Evolutionary conservation across 2,113 vertebrate genomes (phyloP), one percentile per base, ranked within the genome.

Genomic region (Neogobius melanostomus): DNA sequence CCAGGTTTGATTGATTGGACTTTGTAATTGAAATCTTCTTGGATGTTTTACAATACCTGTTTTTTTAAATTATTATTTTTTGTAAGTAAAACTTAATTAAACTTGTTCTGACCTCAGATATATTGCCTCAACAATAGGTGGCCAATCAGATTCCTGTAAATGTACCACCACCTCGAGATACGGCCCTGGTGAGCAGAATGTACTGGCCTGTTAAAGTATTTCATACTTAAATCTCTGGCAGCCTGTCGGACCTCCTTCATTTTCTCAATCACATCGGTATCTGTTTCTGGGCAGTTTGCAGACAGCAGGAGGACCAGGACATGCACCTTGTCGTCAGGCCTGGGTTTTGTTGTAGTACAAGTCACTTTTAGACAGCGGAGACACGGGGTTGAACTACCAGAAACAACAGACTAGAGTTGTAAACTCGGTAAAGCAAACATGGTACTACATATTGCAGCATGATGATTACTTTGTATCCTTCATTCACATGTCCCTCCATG

Each of bases 401-500:
- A 53, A 2, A 57, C 11, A 21, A 11, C 5, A 54, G 11, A 51
- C 8, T 17, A 21, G 28, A 28, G 28, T 28, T 28, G 28, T 28
- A 28, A 28, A 28, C 28, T 28, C 3, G 28, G 3, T 28, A 28
- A 28, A 28, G 28, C 28, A 28, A 28, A 28, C 28, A 28, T 28
- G 28, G 28, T 28, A 3, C 28, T 2, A 28, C 28, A 28, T 28
- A 28, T 28, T 28, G 28, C 28, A 28, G 3, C 28, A 28, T 28
- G 7, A 21, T 11, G 0, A 17, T 69, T 82, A 84, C 79, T 76
- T 36, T 63, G 54, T 82, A 77, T 8, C 68, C 76, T 0, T 82
- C 82, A 12, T 21, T 77, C 50, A 85, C 47, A 8, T 69, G 76
- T 17, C 82, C 82, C 45, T 36, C 71, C 71, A 85, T 15, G 49